Conservation (phyloP, 2,113 vertebrate species). For the Lycocorax pyrrhopterus region DNA sequence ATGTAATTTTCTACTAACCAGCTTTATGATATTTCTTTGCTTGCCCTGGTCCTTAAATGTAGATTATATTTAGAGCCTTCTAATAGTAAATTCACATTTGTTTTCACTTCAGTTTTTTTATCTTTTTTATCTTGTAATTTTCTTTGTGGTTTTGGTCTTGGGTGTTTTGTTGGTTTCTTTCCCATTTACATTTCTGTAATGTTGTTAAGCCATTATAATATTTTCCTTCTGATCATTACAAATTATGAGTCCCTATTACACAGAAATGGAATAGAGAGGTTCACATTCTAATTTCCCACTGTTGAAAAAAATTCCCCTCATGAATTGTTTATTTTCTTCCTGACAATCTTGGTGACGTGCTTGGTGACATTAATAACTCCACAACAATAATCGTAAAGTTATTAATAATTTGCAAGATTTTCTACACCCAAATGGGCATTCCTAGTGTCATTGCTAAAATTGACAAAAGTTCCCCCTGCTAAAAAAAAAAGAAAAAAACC, state of each 20-base stretch:
- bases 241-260: background rate
- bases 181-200: background rate
- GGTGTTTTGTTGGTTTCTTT: background rate
- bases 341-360: background rate
- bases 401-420: background rate
- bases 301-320: background rate
- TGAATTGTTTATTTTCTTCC: constrained; percentile 26
- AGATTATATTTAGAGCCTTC: background rate
- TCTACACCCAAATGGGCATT: background rate
- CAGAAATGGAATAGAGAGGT: background rate
- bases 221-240: background rate
- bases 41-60: background rate
- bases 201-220: background rate
- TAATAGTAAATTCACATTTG: background rate
- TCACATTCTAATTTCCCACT: background rate
- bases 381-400: background rate
- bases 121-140: background rate
- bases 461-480: background rate
- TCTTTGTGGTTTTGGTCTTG: background rate
- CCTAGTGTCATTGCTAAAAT: background rate
- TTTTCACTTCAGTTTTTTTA: background rate
- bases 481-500: background rate
- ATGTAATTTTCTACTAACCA: background rate
- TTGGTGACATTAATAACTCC: no score
- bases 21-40: background rate